These are phyloP conservation scores for Paramormyrops hopkinsi DNA, from an alignment of 2,797 vertebrate genomes.

Conservation along the genomic window DNA sequence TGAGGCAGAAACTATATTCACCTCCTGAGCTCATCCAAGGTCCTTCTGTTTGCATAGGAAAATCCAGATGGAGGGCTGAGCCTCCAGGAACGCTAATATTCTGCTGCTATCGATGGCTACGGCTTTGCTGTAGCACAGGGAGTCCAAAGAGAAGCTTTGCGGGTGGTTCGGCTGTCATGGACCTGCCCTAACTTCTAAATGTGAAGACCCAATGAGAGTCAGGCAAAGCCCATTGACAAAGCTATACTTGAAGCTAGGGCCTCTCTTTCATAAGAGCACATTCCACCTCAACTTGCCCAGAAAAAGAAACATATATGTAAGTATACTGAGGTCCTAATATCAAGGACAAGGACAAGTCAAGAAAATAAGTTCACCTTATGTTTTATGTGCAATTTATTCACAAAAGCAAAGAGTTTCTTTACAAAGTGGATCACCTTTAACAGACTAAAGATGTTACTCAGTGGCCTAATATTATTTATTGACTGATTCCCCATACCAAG, in stretches of 20 bases:
- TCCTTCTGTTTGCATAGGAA: not conserved
- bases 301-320: not conserved
- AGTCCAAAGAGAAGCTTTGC: not conserved
- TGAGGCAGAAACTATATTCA: not conserved
- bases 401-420: not conserved
- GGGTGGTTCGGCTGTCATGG: not conserved
- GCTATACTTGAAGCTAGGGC: not conserved
- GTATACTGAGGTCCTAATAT: not conserved
- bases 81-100: not conserved
- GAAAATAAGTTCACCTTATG: not conserved
- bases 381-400: not conserved
- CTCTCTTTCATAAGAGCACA: not conserved
- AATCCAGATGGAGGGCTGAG: not conserved
- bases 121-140: not conserved
- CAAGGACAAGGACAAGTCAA: not conserved
- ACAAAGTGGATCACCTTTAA: not conserved
- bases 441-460: not conserved
- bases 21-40: not conserved
- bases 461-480: not conserved
- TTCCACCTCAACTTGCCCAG: not conserved
- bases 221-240: not conserved
- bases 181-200: not conserved
- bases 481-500: not conserved
- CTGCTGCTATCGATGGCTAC: not conserved
- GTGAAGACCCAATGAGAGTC: not conserved